Evolutionary conservation across 2,888 invertebrate species (phyloP).

Genomic region (Syritta pipiens): DNA sequence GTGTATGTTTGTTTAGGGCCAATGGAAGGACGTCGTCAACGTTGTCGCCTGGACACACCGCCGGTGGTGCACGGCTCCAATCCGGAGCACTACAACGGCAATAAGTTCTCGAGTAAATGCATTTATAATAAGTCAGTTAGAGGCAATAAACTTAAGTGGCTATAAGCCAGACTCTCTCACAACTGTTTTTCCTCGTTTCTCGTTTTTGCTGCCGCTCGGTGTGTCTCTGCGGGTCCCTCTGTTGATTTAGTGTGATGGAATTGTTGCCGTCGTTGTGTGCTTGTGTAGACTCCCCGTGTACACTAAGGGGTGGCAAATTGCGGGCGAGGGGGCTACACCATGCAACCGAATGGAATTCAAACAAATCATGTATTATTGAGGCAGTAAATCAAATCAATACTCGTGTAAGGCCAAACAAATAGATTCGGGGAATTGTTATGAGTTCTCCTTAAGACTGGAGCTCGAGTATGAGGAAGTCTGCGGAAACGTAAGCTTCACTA

Average conservation of each 20-base stretch:
- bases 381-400: constrained; percentile 63
- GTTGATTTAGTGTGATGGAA: constrained; percentile 66
- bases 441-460: constrained; percentile 15
- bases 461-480: not conserved
- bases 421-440: constrained; percentile 29
- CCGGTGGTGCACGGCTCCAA: constrained; percentile 26
- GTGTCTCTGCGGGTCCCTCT: not conserved
- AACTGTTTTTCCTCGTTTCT: constrained; percentile 56
- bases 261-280: constrained; percentile 35
- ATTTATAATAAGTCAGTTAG: constrained; percentile 70
- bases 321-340: not conserved
- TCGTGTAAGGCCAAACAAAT: constrained; percentile 59
- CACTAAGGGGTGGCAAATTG: constrained; percentile 21
- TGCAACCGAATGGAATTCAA: constrained; percentile 18
- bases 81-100: constrained; percentile 51
- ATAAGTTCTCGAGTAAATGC: constrained; percentile 68
- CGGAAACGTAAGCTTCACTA: constrained; percentile 10
- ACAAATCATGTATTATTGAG: constrained; percentile 65
- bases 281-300: not conserved
- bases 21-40: constrained; percentile 34
- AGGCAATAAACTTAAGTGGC: constrained; percentile 69
- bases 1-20: constrained; percentile 52
- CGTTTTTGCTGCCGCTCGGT: constrained; percentile 6
- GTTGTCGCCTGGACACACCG: no score
- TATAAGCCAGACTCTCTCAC: constrained; percentile 64